Percentiles rank a stretch among this genome's conserved stretches.
Conservation (phyloP, 2,113 vertebrate genomes). For the Ranitomeya imitator region DNA sequence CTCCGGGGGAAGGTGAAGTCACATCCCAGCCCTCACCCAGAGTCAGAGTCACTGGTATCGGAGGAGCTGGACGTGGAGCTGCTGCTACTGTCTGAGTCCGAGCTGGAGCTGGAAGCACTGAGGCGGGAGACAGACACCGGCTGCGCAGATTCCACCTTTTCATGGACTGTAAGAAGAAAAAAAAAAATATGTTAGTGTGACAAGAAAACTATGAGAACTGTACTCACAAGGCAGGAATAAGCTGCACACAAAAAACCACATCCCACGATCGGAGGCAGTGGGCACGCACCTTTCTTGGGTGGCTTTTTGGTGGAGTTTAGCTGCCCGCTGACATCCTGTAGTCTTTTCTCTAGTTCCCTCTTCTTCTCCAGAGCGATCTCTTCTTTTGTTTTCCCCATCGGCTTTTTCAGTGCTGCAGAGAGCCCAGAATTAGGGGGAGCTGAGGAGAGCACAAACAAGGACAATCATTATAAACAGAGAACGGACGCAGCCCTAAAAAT, state of each 20-base stretch:
- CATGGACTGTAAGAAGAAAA: constrained; percentile 71
- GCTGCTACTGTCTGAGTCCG: constrained; percentile 78
- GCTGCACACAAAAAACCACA: too few relatives aligned
- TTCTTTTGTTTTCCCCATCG: constrained; percentile 87
- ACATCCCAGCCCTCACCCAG: constrained; percentile 73
- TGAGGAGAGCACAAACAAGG: constrained; percentile 16
- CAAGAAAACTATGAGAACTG: too few relatives aligned
- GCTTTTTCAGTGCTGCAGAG: constrained; percentile 77
- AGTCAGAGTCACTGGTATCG: constrained; percentile 91
- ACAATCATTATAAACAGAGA: background rate
- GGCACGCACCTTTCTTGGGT: constrained; percentile 82
- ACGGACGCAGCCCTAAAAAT: background rate
- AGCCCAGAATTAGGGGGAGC: constrained; percentile 48
- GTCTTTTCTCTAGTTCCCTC: constrained; percentile 84
- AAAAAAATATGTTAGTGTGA: too few relatives aligned
- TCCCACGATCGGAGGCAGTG: background rate
- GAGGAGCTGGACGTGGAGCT: constrained; percentile 88
- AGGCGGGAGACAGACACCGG: constrained; percentile 82
- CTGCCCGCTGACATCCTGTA: constrained; percentile 92
- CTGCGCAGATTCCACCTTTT: constrained; percentile 74
- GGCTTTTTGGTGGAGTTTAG: constrained; percentile 92
- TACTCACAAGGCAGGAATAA: too few relatives aligned
- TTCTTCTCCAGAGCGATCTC: constrained; percentile 91
- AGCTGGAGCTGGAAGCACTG: constrained; percentile 89
- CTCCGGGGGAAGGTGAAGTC: background rate